These are phyloP conservation scores for Thomomys bottae DNA, from an alignment of 2,113 vertebrate species.

Conservation along the genomic window DNA sequence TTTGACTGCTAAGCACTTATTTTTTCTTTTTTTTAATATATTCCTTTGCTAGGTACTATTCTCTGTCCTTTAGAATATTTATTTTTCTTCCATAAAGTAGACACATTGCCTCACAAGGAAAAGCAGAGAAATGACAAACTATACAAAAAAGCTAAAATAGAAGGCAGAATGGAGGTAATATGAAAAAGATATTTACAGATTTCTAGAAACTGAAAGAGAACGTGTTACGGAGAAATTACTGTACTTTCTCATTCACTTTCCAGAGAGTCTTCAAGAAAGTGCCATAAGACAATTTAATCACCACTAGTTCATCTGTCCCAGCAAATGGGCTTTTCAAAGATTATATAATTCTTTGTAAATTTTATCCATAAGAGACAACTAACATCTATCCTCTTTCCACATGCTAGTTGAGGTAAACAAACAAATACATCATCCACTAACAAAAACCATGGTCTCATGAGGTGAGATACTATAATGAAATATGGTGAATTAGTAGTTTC, in stretches of 20 bases:
- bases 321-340: slow-evolving; percentile 3
- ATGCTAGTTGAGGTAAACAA: neutral
- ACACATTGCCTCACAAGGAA: neutral
- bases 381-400: neutral
- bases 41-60: neutral
- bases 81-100: no score
- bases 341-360: neutral
- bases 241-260: slow-evolving; percentile 12
- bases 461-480: neutral
- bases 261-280: neutral
- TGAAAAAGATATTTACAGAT: neutral
- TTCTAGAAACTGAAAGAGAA: slow-evolving; percentile 6
- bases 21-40: no score
- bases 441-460: neutral
- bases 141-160: neutral
- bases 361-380: neutral
- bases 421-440: neutral
- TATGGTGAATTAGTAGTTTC: neutral
- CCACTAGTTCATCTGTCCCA: neutral
- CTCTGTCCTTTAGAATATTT: neutral
- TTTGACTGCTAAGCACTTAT: no score
- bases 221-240: neutral
- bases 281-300: neutral
- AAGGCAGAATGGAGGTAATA: neutral
- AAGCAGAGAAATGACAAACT: neutral